Evolutionary conservation across 64 coral and sea anemone species (phyloP), one percentile per base, ranked within the genome.

Genomic region (Catalaphyllia jardinei): DNA sequence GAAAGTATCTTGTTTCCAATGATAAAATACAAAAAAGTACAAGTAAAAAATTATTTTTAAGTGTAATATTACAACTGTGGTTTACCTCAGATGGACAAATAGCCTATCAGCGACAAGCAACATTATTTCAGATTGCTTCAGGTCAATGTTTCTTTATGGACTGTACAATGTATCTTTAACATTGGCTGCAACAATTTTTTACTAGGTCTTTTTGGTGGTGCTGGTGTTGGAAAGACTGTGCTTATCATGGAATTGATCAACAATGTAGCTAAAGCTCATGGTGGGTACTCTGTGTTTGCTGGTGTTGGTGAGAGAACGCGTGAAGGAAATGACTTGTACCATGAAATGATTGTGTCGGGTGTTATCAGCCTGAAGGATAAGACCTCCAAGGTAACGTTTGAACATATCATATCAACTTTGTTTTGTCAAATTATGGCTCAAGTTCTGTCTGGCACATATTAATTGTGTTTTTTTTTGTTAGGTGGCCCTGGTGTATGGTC

Each of bases 221-320:
- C 96, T 92, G 96, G 96, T 98, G 96, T 98, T 31, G 96, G 96
- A 31, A 98, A 98, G 61, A 98, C 96, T 93, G 96, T 98, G 27
- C 72, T 98, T 24, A 98, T 98, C 61, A 98, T 98, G 96, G 96
- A 98, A 25, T 38, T 98, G 31, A 98, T 98, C 73, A 98, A 98
- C 90, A 98, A 98, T 89, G 96, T 98, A 35, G 96, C 96, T 24
- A 98, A 98, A 89, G 96, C 96, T 64, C 96, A 98, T 93, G 96
- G 96, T 93, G 96, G 96, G 87, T 98, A 98, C 76, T 98, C 96
- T 17, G 96, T 98, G 79, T 98, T 98, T 98, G 96, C 96, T 94
- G 96, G 96, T 93, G 96, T 98, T 29, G 96, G 96, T 65, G 96
- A 98, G 79, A 92, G 96, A 90, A 98, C 96, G 15, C 90, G 96